Conservation (phyloP, 2,797 vertebrate genomes). For the Danio tinwini region DNA sequence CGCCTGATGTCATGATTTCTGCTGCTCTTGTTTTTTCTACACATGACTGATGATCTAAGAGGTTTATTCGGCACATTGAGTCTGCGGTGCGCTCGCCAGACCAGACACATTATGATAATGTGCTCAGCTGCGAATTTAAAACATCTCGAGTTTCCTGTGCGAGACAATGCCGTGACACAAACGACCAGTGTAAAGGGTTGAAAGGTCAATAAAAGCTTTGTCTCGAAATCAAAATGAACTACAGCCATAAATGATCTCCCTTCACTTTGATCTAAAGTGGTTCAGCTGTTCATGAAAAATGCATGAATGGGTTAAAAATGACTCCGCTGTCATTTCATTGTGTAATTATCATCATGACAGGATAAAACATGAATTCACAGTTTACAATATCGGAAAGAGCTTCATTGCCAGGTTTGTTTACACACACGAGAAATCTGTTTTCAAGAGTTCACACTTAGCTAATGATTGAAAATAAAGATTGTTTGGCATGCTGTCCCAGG, state of each 20-base stretch:
- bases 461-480: too few species aligned
- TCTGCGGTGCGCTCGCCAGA: slow-evolving; percentile 40
- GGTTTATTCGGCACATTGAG: slow-evolving; percentile 41
- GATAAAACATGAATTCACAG: too few species aligned
- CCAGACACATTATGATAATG: slow-evolving; percentile 43
- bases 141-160: not conserved
- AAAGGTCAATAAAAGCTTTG: not conserved
- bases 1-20: slow-evolving; percentile 28
- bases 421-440: too few species aligned
- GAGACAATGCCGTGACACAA: not conserved
- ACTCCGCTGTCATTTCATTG: not conserved
- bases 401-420: too few species aligned
- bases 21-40: slow-evolving; percentile 7
- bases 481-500: too few species aligned
- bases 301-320: not conserved
- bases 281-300: not conserved
- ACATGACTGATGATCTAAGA: slow-evolving; percentile 51
- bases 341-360: too few species aligned
- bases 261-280: not conserved
- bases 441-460: too few species aligned
- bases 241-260: not conserved
- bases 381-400: too few species aligned
- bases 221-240: slow-evolving; percentile 4
- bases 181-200: not conserved
- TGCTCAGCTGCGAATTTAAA: slow-evolving; percentile 18